Percentiles rank a stretch among this genome's conserved stretches.
phyloP scores from a whole-genome alignment of 2,888 invertebrate genomes.

The Melanargia galathea region DNA sequence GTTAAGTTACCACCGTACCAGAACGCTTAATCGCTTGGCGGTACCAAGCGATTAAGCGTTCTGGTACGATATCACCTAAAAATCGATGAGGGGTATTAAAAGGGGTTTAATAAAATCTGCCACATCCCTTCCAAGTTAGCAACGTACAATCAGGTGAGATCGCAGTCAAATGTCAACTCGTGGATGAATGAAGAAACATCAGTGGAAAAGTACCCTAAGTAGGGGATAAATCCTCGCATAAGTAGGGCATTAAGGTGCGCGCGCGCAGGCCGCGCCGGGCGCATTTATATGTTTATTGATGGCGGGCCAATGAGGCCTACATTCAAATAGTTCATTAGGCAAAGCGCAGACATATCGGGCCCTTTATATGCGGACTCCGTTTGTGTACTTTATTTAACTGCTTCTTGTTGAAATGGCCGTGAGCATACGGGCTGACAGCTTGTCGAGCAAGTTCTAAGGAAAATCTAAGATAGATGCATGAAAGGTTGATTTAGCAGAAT shows the following conservation, averaged over 20 bases:
- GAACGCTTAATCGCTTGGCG: too few species aligned
- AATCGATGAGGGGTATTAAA: too few species aligned
- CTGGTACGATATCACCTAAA: too few species aligned
- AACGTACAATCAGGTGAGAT: too few species aligned
- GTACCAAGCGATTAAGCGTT: too few species aligned
- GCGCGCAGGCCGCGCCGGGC: slow-evolving; percentile 55
- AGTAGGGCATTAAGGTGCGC: slow-evolving; percentile 72
- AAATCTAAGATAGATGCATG: too few species aligned
- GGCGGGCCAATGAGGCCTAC: slow-evolving; percentile 71
- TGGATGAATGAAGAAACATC: too few species aligned
- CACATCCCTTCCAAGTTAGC: too few species aligned
- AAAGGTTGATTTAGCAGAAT: too few species aligned
- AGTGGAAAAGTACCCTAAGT: background rate
- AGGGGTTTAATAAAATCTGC: too few species aligned
- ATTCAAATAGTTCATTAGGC: slow-evolving; percentile 80
- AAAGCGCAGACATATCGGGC: slow-evolving; percentile 59
- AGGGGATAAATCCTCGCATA: slow-evolving; percentile 54
- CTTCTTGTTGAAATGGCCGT: slow-evolving; percentile 60
- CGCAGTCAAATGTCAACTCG: too few species aligned
- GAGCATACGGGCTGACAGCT: slow-evolving; percentile 47
- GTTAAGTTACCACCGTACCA: too few species aligned
- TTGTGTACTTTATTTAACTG: slow-evolving; percentile 62
- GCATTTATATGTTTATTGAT: slow-evolving; percentile 76
- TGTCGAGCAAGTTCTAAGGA: slow-evolving; percentile 8
- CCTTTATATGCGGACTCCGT: slow-evolving; percentile 71